Conservation (phyloP, 2,797 vertebrate species). For the Monodelphis domestica region DNA sequence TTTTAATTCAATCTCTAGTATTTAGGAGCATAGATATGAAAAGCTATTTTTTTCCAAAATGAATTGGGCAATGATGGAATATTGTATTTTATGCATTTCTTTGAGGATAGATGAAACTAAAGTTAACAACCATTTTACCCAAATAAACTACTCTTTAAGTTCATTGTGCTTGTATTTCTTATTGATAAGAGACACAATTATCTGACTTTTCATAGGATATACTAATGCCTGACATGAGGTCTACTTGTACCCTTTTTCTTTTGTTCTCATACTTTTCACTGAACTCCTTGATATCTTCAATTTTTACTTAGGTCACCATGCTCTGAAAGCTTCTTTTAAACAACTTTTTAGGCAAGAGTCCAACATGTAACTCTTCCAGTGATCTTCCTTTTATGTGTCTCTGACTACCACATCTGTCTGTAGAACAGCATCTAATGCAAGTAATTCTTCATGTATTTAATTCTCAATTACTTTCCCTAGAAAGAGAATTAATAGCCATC, state of each 20-base stretch:
- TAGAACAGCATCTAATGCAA: neutral
- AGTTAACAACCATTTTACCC: neutral
- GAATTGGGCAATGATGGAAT: neutral
- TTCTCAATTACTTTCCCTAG: neutral
- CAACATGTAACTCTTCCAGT: neutral
- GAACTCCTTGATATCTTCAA: neutral
- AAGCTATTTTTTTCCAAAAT: neutral
- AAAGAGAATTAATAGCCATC: neutral
- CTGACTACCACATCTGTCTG: neutral
- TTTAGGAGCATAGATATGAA: neutral
- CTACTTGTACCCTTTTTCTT: neutral
- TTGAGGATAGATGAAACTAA: neutral
- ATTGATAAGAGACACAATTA: neutral
- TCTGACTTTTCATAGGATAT: neutral
- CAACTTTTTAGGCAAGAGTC: neutral
- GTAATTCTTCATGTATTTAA: neutral
- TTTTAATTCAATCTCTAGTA: neutral
- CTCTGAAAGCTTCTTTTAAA: neutral
- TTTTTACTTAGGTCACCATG: neutral
- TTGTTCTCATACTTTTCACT: neutral
- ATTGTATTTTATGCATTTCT: neutral
- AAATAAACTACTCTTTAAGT: neutral
- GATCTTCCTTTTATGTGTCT: neutral
- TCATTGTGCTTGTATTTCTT: neutral
- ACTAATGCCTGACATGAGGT: neutral